Conservation (phyloP, 2,113 vertebrate genomes). For the Shinisaurus crocodilurus region DNA sequence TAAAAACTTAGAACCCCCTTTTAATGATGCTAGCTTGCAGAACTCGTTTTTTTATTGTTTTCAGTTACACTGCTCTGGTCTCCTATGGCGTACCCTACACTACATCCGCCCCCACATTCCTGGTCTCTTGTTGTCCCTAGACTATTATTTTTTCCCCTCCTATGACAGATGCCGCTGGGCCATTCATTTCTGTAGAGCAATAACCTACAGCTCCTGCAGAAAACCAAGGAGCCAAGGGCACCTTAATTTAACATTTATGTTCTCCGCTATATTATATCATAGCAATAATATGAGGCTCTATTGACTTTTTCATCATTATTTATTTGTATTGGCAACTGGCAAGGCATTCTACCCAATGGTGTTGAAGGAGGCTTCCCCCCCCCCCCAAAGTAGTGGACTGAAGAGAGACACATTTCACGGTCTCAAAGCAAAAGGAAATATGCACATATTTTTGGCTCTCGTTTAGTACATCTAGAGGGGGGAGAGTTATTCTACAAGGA, state of each 20-base stretch:
- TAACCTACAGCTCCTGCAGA: neutral
- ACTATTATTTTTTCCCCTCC: neutral
- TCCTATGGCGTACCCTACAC: neutral
- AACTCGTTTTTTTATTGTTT: too few relatives aligned
- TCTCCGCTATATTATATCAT: neutral
- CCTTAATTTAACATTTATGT: conserved; percentile 25
- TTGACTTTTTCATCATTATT: conserved; percentile 8
- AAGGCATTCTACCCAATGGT: neutral
- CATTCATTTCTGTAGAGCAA: neutral
- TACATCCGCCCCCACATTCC: neutral
- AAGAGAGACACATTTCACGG: neutral
- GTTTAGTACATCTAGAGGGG: neutral
- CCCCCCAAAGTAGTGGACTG: neutral
- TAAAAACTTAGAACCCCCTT: neutral
- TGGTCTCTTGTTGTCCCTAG: neutral
- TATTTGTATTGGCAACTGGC: conserved; percentile 27
- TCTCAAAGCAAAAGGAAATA: neutral
- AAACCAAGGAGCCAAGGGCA: neutral
- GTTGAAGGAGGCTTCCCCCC: neutral
- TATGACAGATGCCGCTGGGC: neutral
- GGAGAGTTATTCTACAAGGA: neutral
- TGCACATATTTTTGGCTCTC: neutral
- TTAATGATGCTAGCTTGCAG: neutral
- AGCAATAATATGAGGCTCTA: neutral
- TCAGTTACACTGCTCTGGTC: too few relatives aligned